phyloP scores from a whole-genome alignment of 1,140 invertebrate species.

The Babylonia areolata region DNA sequence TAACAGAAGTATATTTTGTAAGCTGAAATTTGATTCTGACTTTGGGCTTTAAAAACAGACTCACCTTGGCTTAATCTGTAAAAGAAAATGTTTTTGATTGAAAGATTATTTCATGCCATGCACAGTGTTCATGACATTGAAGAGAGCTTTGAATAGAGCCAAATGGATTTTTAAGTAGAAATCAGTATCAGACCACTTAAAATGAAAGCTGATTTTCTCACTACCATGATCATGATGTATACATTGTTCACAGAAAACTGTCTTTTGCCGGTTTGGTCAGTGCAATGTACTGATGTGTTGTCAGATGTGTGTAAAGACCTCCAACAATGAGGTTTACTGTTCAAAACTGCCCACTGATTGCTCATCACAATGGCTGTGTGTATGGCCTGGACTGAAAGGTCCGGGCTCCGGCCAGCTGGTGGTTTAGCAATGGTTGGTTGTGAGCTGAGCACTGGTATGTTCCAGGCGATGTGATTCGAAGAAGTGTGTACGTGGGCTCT shows the following conservation, averaged over 20 bases:
- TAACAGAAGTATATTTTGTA: no score
- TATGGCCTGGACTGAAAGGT: neutral
- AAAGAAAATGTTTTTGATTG: no score
- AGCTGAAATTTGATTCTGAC: no score
- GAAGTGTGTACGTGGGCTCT: slow-evolving; percentile 37
- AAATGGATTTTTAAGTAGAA: no score
- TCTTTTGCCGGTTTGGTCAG: neutral
- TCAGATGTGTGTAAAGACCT: neutral
- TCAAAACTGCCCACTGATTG: neutral
- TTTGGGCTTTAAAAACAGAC: no score
- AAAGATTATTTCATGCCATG: no score
- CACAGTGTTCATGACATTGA: no score
- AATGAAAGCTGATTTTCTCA: no score
- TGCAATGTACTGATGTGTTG: neutral
- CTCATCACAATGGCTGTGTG: slow-evolving; percentile 10
- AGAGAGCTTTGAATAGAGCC: no score
- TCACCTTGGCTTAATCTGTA: no score
- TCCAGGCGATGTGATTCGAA: slow-evolving; percentile 28
- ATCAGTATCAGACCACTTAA: no score
- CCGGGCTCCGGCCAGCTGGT: neutral
- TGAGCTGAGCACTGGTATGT: slow-evolving; percentile 3
- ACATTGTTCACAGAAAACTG: neutral
- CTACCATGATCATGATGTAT: neutral
- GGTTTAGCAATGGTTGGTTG: neutral
- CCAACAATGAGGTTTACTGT: neutral